phyloP scores from a whole-genome alignment of 2,888 invertebrate genomes.

The Lithophane semibrunnea region DNA sequence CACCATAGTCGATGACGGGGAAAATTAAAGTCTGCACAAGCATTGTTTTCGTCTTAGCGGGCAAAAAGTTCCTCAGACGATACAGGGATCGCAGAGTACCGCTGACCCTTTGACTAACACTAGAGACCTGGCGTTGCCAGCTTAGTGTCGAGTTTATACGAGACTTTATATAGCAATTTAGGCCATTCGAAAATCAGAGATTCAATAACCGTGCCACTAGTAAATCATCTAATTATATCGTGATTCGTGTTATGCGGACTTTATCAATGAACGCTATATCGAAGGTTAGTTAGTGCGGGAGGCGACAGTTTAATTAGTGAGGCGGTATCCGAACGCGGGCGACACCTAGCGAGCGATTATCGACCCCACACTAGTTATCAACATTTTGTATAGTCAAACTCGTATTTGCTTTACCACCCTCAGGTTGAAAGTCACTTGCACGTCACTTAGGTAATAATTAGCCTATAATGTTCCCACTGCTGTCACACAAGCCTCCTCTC shows the following conservation, averaged over 20 bases:
- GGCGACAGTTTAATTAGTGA: constrained; percentile 73
- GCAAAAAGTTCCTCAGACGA: too few species aligned
- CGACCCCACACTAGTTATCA: constrained; percentile 33
- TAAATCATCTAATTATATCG: constrained; percentile 29
- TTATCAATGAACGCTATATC: constrained; percentile 68
- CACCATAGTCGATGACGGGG: too few species aligned
- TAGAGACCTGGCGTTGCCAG: too few species aligned
- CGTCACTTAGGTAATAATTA: too few species aligned
- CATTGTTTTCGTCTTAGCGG: too few species aligned
- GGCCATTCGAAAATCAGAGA: not conserved
- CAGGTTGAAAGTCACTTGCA: not conserved
- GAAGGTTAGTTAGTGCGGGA: constrained; percentile 60
- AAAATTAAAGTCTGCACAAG: too few species aligned
- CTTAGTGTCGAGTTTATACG: too few species aligned
- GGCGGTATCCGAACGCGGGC: constrained; percentile 6
- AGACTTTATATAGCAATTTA: not conserved
- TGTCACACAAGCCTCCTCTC: too few species aligned
- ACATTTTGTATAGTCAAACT: constrained; percentile 6
- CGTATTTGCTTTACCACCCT: not conserved
- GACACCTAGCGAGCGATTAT: constrained; percentile 35
- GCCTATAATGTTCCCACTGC: too few species aligned
- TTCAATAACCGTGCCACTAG: constrained; percentile 19
- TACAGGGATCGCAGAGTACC: too few species aligned
- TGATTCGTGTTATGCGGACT: constrained; percentile 48
- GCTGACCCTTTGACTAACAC: too few species aligned